These are phyloP conservation scores for Emydura subglobosa DNA, from an alignment of 2,113 vertebrate species.

Conservation along the genomic window DNA sequence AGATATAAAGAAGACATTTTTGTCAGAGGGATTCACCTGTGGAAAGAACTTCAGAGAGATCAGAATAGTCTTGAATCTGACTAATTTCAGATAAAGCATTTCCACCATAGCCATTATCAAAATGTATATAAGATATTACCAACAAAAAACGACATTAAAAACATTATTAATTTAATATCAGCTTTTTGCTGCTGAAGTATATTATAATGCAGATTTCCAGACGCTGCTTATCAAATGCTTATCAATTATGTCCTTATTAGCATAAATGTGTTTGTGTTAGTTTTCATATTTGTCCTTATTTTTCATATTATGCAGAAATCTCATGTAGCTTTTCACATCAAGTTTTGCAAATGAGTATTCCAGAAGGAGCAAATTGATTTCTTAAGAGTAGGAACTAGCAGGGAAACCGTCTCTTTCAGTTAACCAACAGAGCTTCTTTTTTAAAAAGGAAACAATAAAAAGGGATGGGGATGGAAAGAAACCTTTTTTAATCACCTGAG, in stretches of 20 bases:
- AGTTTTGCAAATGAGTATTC: not conserved
- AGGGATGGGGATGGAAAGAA: not conserved
- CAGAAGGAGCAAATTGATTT: not conserved
- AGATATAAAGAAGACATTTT: not conserved
- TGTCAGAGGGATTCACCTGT: not conserved
- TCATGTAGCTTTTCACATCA: not conserved
- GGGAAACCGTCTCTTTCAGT: not conserved
- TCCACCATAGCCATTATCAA: not conserved
- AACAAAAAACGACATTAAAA: not conserved
- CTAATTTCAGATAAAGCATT: not conserved
- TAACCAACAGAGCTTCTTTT: not conserved
- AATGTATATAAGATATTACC: not conserved
- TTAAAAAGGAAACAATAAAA: not conserved
- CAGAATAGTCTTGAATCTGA: not conserved
- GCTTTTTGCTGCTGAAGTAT: not conserved
- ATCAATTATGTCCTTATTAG: not conserved
- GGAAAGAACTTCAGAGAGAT: not conserved
- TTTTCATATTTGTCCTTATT: not conserved
- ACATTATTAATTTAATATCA: not conserved
- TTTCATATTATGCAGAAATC: not conserved
- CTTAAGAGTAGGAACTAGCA: not conserved
- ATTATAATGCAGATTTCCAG: not conserved
- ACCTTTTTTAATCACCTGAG: not conserved
- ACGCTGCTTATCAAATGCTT: not conserved
- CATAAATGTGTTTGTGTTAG: not conserved